phyloP scores from a whole-genome alignment of 2,113 vertebrate genomes.

The Chunga burmeisteri region DNA sequence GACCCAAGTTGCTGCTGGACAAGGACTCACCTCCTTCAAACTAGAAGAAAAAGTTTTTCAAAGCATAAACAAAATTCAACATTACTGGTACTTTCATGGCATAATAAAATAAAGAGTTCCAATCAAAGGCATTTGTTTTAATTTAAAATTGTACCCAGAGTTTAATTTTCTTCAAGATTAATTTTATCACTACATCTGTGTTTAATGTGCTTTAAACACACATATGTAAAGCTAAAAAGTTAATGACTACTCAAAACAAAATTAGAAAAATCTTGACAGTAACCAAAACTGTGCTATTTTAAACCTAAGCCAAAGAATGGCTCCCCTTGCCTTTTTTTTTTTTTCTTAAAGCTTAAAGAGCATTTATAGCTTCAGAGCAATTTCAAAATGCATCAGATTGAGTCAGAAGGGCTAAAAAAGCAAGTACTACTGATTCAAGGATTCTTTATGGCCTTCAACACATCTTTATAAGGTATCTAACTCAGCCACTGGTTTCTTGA shows the following conservation, averaged over 20 bases:
- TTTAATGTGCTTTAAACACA: neutral
- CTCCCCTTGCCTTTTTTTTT: neutral
- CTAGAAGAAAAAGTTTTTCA: constrained; percentile 63
- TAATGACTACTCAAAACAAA: constrained; percentile 2
- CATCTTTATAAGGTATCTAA: neutral
- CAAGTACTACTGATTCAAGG: neutral
- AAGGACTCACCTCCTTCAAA: constrained; percentile 93
- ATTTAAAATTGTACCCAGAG: neutral
- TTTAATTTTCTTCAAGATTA: neutral
- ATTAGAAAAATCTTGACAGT: neutral
- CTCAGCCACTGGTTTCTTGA: neutral
- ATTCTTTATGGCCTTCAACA: neutral
- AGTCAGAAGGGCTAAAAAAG: constrained; percentile 7
- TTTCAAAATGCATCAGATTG: neutral
- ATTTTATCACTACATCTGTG: neutral
- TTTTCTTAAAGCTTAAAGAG: neutral
- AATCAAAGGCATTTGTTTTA: neutral
- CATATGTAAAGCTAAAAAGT: neutral
- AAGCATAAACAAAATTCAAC: neutral
- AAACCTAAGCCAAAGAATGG: neutral
- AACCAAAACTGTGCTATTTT: neutral
- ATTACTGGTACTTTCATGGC: neutral
- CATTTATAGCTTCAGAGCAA: neutral
- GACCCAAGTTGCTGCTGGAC: constrained; percentile 87
- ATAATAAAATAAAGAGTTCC: neutral